Evolutionary conservation across 1,140 invertebrate species (phyloP).

Genomic region (Bicyclus anynana): DNA sequence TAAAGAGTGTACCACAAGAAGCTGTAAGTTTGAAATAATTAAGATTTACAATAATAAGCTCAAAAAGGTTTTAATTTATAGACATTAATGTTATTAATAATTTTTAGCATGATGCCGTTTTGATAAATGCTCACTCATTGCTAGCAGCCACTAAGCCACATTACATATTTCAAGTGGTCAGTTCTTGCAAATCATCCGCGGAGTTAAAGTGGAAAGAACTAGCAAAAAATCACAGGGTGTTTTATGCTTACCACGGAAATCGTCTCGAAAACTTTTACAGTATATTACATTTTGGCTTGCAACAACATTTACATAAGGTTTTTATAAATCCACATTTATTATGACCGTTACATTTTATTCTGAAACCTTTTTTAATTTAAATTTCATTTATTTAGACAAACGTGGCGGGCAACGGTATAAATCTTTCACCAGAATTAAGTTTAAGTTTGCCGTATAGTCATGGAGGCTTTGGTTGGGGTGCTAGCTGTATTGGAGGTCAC

Average conservation of each 20-base stretch:
- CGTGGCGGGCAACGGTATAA: constrained; percentile 86
- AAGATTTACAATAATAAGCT: background rate
- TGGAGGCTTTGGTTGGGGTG: constrained; percentile 84
- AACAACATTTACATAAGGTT: constrained; percentile 87
- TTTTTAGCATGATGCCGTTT: constrained; percentile 77
- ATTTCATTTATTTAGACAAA: constrained; percentile 74
- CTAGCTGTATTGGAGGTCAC: constrained; percentile 83
- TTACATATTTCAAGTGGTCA: constrained; percentile 81
- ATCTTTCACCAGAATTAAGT: constrained; percentile 85
- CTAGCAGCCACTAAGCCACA: constrained; percentile 76
- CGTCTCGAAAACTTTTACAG: constrained; percentile 89
- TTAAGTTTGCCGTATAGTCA: constrained; percentile 84
- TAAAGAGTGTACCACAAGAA: constrained; percentile 78
- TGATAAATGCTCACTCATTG: constrained; percentile 73
- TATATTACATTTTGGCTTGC: constrained; percentile 87
- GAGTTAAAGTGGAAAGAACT: constrained; percentile 80
- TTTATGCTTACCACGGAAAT: constrained; percentile 88
- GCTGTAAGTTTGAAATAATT: constrained; percentile 60
- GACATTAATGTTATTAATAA: constrained; percentile 14
- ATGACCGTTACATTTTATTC: background rate
- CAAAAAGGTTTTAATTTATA: no score
- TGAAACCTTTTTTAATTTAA: background rate
- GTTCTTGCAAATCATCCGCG: constrained; percentile 71
- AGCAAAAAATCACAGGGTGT: constrained; percentile 76
- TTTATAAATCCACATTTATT: background rate